Conservation (phyloP, 2,888 invertebrate genomes). For the Trissonchulus latispiculum region DNA sequence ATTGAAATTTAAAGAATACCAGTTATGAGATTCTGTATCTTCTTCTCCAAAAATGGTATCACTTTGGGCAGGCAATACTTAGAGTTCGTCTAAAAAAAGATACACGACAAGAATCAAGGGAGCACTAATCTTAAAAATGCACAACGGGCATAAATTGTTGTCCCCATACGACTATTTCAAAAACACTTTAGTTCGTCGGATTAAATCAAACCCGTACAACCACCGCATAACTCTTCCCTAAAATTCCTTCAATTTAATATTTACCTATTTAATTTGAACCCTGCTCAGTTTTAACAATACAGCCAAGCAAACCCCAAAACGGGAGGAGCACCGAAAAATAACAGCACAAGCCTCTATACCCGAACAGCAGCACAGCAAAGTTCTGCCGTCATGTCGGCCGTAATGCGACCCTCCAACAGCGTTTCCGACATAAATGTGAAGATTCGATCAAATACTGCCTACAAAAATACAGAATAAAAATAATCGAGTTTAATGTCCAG, state of each 20-base stretch:
- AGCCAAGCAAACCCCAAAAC: no score
- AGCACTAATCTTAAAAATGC: no score
- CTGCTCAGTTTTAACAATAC: no score
- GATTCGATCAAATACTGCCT: constrained; percentile 63
- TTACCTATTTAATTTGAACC: no score
- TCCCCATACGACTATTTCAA: no score
- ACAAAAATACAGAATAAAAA: constrained; percentile 17
- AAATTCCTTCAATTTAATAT: no score
- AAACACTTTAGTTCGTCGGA: no score
- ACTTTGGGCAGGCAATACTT: constrained; percentile 34
- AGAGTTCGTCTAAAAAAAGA: constrained; percentile 32
- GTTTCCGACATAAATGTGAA: constrained; percentile 60
- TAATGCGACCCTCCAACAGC: constrained; percentile 70
- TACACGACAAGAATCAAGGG: no score
- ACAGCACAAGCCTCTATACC: constrained; percentile 39
- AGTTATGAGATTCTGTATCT: constrained; percentile 30
- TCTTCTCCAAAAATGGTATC: constrained; percentile 31
- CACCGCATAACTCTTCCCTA: no score
- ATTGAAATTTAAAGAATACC: constrained; percentile 24
- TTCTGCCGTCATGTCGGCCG: constrained; percentile 66
- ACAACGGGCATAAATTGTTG: no score
- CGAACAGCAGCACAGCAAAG: constrained; percentile 55
- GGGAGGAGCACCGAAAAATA: no score
- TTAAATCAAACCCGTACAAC: no score
- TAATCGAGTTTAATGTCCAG: constrained; percentile 11